phyloP scores from a whole-genome alignment of 2,888 invertebrate species.

The Rhagonycha fulva region DNA sequence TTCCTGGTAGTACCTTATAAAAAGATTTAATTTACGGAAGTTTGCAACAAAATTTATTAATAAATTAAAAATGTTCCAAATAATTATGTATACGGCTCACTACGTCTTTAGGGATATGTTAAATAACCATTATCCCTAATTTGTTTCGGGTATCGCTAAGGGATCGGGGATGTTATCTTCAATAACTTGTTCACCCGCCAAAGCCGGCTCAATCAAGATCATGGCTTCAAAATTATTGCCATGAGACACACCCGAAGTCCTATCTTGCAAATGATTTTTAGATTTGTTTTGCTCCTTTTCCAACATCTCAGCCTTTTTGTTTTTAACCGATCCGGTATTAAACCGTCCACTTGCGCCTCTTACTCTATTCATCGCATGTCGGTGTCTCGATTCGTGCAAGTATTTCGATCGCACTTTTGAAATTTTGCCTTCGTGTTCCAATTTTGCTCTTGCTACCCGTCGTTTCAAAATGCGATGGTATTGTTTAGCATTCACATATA shows the following conservation, averaged over 20 bases:
- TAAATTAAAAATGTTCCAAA: not conserved
- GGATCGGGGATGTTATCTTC: slow-evolving; percentile 17
- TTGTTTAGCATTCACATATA: slow-evolving; percentile 98
- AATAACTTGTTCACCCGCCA: slow-evolving; percentile 25
- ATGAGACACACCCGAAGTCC: slow-evolving; percentile 49
- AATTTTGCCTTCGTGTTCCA: slow-evolving; percentile 94
- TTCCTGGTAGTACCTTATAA: no score
- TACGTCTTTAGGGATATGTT: not conserved
- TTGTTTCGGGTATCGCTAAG: slow-evolving; percentile 19
- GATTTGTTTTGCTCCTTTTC: slow-evolving; percentile 25
- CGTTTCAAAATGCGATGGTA: slow-evolving; percentile 95
- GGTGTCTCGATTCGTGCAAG: slow-evolving; percentile 95
- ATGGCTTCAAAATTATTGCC: slow-evolving; percentile 46
- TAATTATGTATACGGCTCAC: not conserved
- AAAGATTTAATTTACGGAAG: no score
- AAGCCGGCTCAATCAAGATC: slow-evolving; percentile 54
- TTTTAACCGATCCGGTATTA: slow-evolving; percentile 70
- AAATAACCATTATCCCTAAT: slow-evolving; percentile 11
- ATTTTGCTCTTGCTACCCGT: slow-evolving; percentile 89
- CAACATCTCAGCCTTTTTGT: slow-evolving; percentile 33
- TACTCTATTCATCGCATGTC: slow-evolving; percentile 96
- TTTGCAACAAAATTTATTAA: not conserved
- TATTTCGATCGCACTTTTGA: slow-evolving; percentile 98
- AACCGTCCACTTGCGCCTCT: slow-evolving; percentile 97
- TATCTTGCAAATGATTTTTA: slow-evolving; percentile 36